Conservation (phyloP, 2,113 vertebrate genomes). For the Ia io region DNA sequence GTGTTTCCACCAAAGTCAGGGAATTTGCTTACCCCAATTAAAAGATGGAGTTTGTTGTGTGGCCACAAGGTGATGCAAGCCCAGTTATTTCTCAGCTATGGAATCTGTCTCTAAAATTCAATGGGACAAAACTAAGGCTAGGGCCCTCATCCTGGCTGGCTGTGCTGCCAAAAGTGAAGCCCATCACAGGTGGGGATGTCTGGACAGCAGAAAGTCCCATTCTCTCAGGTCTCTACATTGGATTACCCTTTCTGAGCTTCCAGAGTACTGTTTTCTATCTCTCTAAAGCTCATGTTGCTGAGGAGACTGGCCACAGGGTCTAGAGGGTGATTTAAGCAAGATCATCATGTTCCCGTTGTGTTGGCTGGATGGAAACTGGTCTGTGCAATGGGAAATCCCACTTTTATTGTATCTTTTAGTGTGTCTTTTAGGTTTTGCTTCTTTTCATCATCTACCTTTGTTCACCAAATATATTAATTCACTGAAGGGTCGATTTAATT, state of each 20-base stretch:
- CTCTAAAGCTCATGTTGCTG: neutral
- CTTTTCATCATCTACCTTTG: neutral
- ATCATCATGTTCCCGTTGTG: accelerated
- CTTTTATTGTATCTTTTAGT: neutral
- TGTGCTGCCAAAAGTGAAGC: neutral
- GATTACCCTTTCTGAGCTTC: neutral
- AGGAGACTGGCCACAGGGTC: neutral
- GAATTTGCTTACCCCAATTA: constrained; percentile 9
- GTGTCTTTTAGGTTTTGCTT: neutral
- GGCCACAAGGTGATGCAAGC: neutral
- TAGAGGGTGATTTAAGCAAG: neutral
- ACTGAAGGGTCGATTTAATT: neutral
- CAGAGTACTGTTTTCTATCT: neutral
- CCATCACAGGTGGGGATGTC: accelerated
- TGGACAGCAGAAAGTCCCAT: neutral
- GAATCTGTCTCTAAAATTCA: neutral
- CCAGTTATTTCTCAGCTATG: neutral
- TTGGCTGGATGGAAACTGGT: neutral
- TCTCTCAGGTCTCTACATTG: accelerated
- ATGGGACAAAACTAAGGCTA: neutral
- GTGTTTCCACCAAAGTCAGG: neutral
- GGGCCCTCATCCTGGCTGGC: neutral
- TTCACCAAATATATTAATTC: accelerated
- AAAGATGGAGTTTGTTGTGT: neutral
- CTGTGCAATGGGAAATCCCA: accelerated